Evolutionary conservation across 37 sponge, comb jelly and placozoan species (phyloP), one percentile per base, ranked within the genome.

Genomic region (Theonella swinhoei): DNA sequence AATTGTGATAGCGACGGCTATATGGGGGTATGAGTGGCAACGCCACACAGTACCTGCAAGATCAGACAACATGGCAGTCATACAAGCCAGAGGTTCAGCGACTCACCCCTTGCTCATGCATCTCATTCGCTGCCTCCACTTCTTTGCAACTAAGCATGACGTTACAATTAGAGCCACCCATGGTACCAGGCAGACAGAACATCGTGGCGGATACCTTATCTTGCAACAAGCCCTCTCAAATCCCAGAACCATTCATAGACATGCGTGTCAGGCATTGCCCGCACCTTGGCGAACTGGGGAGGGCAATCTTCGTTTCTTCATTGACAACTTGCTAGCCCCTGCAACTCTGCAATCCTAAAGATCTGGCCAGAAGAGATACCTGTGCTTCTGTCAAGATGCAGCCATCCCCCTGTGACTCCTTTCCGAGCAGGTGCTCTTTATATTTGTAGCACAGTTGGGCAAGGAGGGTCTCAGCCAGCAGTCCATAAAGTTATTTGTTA

Each of bases 401-500:
- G 41, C 43, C 2, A 20, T 43, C 4, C 62, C 4, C 23, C 23
- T 34, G 14, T 3, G 47, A 1, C 62, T 43, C 24, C 47, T 62
- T 2, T 33, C 61, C 5, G 62, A 76, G 33, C 20, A 23, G 0
- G 42, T 23, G 32, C n/a, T 37, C 19, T 68, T 38, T 22, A 20
- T 26, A 19, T 69, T 69, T 42, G 58, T 43, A 32, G 9, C 70
- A 1, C 34, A 37, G 9, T n/a, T 69, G 54, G 71, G 59, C 47
- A 24, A 42, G 14, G 60, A n/a, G 22, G 70, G 70, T 1, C n/a
- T 69, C 22, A 54, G 22, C 20, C 81, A 80, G 22, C 34, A 42
- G 5, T 65, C 81, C 1, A 80, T 80, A 5, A 80, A 80, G n/a
- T 66, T n/a, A n/a, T n/a, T n/a, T n/a, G n/a, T 80, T 5, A 68